Evolutionary conservation across 2,888 invertebrate species (phyloP).

Genomic region (Platerodrilus igneus): DNA sequence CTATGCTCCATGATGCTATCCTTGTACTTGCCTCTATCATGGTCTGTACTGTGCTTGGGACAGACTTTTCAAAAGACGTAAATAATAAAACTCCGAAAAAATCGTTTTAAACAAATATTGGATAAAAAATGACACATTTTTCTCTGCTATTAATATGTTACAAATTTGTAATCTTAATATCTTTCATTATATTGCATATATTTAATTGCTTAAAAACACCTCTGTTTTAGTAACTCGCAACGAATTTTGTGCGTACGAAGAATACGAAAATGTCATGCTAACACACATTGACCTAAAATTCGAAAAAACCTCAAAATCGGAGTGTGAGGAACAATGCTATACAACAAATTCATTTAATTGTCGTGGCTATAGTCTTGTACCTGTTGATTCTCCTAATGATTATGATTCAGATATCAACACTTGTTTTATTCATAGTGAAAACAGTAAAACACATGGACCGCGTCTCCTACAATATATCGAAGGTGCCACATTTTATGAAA

Average conservation of each 20-base stretch:
- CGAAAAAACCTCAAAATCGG: constrained; percentile 51
- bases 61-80: no score
- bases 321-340: constrained; percentile 59
- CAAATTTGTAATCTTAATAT: no score
- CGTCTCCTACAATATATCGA: constrained; percentile 58
- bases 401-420: constrained; percentile 28
- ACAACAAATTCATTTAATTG: constrained; percentile 63
- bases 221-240: constrained; percentile 46
- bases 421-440: constrained; percentile 77
- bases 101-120: no score
- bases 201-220: no score
- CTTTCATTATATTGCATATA: no score
- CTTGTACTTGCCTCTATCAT: no score
- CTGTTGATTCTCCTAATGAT: constrained; percentile 27
- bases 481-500: constrained; percentile 69
- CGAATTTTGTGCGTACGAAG: constrained; percentile 72
- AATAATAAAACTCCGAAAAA: no score
- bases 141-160: no score
- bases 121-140: no score
- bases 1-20: no score
- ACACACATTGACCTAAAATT: constrained; percentile 58
- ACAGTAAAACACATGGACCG: constrained; percentile 73
- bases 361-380: constrained; percentile 59
- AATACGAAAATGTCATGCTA: constrained; percentile 65
- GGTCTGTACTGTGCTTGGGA: no score